Base-by-base conservation (phyloP, 2,113 vertebrate genomes). In the Mirounga angustirostris region DNA sequence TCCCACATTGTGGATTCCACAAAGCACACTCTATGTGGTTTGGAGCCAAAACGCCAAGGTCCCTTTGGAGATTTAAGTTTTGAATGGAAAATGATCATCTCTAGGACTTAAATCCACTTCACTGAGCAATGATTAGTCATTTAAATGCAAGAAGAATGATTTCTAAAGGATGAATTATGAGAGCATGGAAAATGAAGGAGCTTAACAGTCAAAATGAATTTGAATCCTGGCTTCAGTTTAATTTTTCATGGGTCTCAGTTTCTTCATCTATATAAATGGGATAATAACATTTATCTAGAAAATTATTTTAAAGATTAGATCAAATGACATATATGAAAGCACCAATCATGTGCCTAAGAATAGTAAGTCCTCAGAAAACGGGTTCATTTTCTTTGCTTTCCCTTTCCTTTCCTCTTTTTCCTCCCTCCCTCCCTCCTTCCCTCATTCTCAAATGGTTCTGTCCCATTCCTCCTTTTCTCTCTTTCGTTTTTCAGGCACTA, bases 111-210 rank as follows among this genome's bases (percentile, higher is more conserved):
- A 89, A 89, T 65, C 33, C 36, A 92, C 65, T 92, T 94, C 65
- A 71, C n/a, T 67, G 19, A 84, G 46, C 81, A 79, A 54, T 78
- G 19, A 85, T 61, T 33, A 61, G 43, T 73, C 83, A 89, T 92
- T 82, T 96, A 93, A 91, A 78, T 76, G 61, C 40, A 36, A 93
- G 22, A 94, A 94, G 40, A 74, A 46, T 71, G 28, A 80, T 74
- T 76, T 91, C 7, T 11, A 85, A 86, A 92, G 61, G 63, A 43
- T 69, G 30, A 88, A 93, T 61, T 78, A 59, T 28, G 46, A 88
- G 33, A 93, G 88, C 56, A 65, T 58, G 5, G 54, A 96, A 95
- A 96, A 76, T 82, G 50, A 95, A 89, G 85, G 43, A 93, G 58
- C 4, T 63, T 81, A 74, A 61, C 1, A 33, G 10, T 78, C 30